Percentiles rank a stretch among this genome's conserved stretches.
Evolutionary conservation across 1,140 invertebrate genomes (phyloP).

Genomic region (Drosophila athabasca): DNA sequence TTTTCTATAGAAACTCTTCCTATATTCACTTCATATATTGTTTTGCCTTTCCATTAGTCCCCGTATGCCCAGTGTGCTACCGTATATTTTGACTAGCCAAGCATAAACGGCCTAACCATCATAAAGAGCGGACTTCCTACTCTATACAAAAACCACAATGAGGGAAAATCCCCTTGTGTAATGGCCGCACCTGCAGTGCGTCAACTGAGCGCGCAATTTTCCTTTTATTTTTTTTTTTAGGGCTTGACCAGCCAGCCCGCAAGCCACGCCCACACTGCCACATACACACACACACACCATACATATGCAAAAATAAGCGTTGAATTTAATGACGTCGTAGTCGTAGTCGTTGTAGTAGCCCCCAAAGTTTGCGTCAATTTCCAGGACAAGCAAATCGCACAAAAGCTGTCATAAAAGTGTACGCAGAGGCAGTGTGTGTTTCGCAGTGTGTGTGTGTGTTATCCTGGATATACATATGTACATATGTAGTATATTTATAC

Average conservation of each 20-base stretch:
- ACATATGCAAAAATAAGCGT: slow-evolving; percentile 53
- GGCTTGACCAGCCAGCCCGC: slow-evolving; percentile 47
- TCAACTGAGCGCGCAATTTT: slow-evolving; percentile 62
- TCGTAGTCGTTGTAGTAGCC: slow-evolving; percentile 11
- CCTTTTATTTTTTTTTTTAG: slow-evolving; percentile 45
- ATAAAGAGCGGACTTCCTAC: slow-evolving; percentile 49
- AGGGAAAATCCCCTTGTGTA: slow-evolving; percentile 41
- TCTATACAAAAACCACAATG: slow-evolving; percentile 3
- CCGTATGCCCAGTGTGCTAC: not conserved
- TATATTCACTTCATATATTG: not conserved
- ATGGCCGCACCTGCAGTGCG: slow-evolving; percentile 74
- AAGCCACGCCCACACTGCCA: slow-evolving; percentile 4
- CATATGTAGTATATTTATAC: not conserved
- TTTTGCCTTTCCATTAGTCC: no score
- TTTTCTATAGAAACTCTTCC: no score
- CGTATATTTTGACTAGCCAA: slow-evolving; percentile 8
- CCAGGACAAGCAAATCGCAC: slow-evolving; percentile 58
- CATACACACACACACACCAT: slow-evolving; percentile 5
- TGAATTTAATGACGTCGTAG: slow-evolving; percentile 52
- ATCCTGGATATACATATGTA: no score
- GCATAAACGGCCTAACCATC: slow-evolving; percentile 37
- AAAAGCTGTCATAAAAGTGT: slow-evolving; percentile 69
- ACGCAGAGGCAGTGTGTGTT: slow-evolving; percentile 20
- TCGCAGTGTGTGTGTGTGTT: not conserved
- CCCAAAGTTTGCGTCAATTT: slow-evolving; percentile 52